Conservation (phyloP, 2,113 vertebrate species). For the Seriola dumerili region DNA sequence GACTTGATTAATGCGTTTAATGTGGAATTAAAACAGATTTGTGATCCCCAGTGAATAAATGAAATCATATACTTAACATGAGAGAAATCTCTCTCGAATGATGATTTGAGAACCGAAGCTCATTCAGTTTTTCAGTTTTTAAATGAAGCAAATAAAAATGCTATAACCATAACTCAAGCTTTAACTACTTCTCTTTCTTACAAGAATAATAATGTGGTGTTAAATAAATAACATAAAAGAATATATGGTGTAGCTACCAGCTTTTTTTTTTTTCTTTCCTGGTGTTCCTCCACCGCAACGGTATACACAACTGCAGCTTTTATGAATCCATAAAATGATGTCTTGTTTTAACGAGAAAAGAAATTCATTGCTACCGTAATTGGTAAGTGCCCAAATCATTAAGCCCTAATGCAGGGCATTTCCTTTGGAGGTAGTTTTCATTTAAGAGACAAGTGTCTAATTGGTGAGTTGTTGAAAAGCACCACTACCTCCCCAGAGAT, state of each 20-base stretch:
- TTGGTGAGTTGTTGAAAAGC: constrained; percentile 84
- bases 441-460: constrained; percentile 85
- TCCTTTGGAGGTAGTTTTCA: constrained; percentile 82
- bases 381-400: constrained; percentile 84
- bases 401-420: constrained; percentile 82
- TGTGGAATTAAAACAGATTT: constrained; percentile 6
- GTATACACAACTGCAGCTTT: constrained; percentile 62
- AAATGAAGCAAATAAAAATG: not conserved
- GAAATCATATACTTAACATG: not conserved
- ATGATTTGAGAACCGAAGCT: not conserved
- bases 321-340: constrained; percentile 81
- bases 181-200: not conserved
- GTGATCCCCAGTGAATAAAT: not conserved
- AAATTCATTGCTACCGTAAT: constrained; percentile 81
- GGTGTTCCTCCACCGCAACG: not conserved
- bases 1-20: not conserved
- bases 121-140: not conserved
- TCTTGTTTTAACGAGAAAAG: constrained; percentile 84
- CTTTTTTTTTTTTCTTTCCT: too few species aligned
- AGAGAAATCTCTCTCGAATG: not conserved
- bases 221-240: constrained; percentile 21
- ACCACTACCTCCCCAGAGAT: constrained; percentile 80
- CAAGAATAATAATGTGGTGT: constrained; percentile 32
- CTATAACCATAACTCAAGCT: not conserved
- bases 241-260: constrained; percentile 12